Evolutionary conservation across 2,797 vertebrate genomes (phyloP).

Genomic region (Linurgus olivaceus): DNA sequence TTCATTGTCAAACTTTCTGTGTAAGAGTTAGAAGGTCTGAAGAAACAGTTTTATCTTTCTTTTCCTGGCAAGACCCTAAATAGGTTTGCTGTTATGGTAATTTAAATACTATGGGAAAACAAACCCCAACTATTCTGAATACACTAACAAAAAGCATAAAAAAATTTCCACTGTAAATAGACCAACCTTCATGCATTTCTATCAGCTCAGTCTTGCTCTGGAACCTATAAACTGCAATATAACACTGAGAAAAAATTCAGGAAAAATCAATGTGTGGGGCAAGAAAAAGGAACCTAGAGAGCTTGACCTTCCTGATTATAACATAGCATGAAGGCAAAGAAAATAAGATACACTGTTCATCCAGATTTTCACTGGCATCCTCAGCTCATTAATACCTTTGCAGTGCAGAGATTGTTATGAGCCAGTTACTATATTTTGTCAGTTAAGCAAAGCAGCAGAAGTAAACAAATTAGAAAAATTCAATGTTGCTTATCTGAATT

Average conservation of each 20-base stretch:
- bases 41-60: neutral
- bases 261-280: neutral
- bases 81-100: rapidly evolving
- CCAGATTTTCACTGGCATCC: neutral
- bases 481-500: constrained; percentile 43
- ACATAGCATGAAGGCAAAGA: neutral
- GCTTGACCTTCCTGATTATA: neutral
- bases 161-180: neutral
- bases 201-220: neutral
- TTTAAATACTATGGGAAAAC: neutral
- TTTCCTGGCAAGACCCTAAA: neutral
- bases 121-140: neutral
- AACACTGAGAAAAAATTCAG: neutral
- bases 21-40: neutral
- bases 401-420: neutral
- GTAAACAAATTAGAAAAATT: constrained; percentile 63
- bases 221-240: neutral
- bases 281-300: neutral
- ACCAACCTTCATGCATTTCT: neutral
- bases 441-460: neutral
- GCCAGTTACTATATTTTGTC: neutral
- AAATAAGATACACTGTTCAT: neutral
- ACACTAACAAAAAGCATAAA: neutral
- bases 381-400: neutral
- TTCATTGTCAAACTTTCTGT: neutral